Percentiles rank a stretch among this genome's conserved stretches.
Conservation (phyloP, 2,888 invertebrate genomes). For the Hemicrepidius hirtus region DNA sequence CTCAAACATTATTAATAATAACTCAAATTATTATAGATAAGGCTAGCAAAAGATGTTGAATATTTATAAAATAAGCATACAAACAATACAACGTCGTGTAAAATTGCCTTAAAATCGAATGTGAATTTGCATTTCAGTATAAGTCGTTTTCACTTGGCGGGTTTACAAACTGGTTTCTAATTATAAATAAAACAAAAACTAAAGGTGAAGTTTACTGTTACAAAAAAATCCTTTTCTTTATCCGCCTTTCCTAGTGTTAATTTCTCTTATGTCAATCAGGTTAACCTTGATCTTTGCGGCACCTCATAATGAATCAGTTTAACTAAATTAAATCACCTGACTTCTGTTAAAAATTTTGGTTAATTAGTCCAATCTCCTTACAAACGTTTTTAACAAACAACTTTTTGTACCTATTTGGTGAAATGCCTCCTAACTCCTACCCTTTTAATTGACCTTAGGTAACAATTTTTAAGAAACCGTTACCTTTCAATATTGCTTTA, state of each 20-base stretch:
- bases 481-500: background rate
- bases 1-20: no score
- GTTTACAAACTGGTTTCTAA: no score
- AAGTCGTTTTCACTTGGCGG: no score
- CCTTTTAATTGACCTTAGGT: background rate
- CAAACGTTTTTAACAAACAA: background rate
- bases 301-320: background rate
- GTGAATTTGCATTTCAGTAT: no score
- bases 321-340: constrained; percentile 1
- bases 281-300: constrained; percentile 28
- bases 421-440: background rate
- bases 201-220: background rate
- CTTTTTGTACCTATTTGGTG: background rate
- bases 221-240: constrained; percentile 4
- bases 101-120: no score
- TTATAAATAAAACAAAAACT: no score
- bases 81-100: no score
- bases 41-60: no score
- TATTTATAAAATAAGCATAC: no score
- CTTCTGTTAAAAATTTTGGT: constrained; percentile 5
- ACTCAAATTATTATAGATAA: no score
- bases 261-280: constrained; percentile 20
- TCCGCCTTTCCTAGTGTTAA: constrained; percentile 3
- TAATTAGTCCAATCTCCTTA: constrained; percentile 10
- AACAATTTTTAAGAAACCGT: background rate